A percentile compares a stretch with the other conserved stretches of the same genome.
phyloP scores from a whole-genome alignment of 2,888 invertebrate species.

The Unio pictorum region DNA sequence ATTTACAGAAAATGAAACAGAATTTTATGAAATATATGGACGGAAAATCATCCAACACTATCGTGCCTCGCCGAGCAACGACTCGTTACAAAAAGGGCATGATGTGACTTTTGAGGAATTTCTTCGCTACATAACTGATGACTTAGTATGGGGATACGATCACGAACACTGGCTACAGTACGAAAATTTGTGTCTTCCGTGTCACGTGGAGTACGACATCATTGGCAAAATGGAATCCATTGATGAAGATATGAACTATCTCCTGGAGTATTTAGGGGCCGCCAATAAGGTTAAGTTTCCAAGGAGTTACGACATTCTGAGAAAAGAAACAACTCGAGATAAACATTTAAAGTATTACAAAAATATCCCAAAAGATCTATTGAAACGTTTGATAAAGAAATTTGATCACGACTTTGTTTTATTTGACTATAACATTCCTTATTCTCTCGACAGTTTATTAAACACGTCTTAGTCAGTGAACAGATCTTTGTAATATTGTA shows the following conservation, averaged over 20 bases:
- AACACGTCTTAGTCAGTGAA: too few relatives aligned
- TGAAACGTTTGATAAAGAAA: too few relatives aligned
- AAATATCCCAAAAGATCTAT: slow-evolving; percentile 72
- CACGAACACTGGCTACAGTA: slow-evolving; percentile 91
- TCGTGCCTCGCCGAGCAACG: slow-evolving; percentile 81
- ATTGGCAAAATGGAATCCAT: slow-evolving; percentile 92
- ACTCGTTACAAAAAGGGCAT: slow-evolving; percentile 75
- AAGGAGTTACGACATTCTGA: slow-evolving; percentile 63
- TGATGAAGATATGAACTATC: slow-evolving; percentile 81
- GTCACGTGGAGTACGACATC: slow-evolving; percentile 88
- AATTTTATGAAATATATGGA: slow-evolving; percentile 76
- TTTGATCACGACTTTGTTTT: too few relatives aligned
- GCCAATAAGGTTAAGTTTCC: slow-evolving; percentile 54
- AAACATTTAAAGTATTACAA: slow-evolving; percentile 82
- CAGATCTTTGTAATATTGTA: too few relatives aligned
- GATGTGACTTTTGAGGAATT: slow-evolving; percentile 92
- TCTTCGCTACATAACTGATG: slow-evolving; percentile 82
- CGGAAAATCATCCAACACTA: slow-evolving; percentile 83
- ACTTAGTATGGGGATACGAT: slow-evolving; percentile 75
- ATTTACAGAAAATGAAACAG: slow-evolving; percentile 73
- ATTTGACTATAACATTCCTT: too few relatives aligned
- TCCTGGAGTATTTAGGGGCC: slow-evolving; percentile 48
- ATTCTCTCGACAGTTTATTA: too few relatives aligned
- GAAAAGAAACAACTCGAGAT: slow-evolving; percentile 79
- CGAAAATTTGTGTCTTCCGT: slow-evolving; percentile 87